Percentiles rank a stretch among this genome's conserved stretches.
phyloP scores from a whole-genome alignment of 2,888 invertebrate genomes.

The Nemotelus nigrinus region DNA sequence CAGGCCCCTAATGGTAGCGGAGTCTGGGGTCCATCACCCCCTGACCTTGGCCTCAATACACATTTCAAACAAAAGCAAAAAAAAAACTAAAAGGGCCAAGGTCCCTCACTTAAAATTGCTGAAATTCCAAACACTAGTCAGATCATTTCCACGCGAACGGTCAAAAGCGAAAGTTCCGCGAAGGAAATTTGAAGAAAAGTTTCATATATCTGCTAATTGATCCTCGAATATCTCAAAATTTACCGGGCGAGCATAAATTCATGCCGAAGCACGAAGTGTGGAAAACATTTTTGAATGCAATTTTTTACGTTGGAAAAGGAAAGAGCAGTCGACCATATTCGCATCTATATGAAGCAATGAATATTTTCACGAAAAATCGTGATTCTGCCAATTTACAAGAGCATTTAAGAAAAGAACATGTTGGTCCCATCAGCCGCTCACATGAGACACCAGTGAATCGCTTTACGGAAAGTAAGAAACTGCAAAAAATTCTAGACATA shows the following conservation, averaged over 20 bases:
- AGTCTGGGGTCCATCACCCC: no score
- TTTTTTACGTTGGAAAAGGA: constrained; percentile 97
- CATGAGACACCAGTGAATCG: neutral
- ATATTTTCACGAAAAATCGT: constrained; percentile 53
- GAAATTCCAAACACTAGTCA: no score
- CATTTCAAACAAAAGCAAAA: no score
- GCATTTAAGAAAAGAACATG: no score
- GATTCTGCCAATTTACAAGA: no score
- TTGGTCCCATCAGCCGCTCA: no score
- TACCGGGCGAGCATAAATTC: constrained; percentile 68
- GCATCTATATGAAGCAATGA: constrained; percentile 90
- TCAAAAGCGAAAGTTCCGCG: constrained; percentile 71
- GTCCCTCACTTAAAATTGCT: no score
- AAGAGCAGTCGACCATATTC: constrained; percentile 87
- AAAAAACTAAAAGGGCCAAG: no score
- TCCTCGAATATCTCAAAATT: constrained; percentile 81
- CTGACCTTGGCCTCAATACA: no score
- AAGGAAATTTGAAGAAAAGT: constrained; percentile 81
- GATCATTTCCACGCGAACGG: constrained; percentile 68
- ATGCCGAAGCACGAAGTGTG: constrained; percentile 70
- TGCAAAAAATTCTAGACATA: constrained; percentile 84
- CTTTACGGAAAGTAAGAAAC: constrained; percentile 67
- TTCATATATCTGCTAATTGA: constrained; percentile 93
- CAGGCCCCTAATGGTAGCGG: no score
- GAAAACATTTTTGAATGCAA: constrained; percentile 81